These are phyloP conservation scores for Takifugu bimaculatus DNA, from an alignment of 2,113 vertebrate genomes.

Conservation along the genomic window DNA sequence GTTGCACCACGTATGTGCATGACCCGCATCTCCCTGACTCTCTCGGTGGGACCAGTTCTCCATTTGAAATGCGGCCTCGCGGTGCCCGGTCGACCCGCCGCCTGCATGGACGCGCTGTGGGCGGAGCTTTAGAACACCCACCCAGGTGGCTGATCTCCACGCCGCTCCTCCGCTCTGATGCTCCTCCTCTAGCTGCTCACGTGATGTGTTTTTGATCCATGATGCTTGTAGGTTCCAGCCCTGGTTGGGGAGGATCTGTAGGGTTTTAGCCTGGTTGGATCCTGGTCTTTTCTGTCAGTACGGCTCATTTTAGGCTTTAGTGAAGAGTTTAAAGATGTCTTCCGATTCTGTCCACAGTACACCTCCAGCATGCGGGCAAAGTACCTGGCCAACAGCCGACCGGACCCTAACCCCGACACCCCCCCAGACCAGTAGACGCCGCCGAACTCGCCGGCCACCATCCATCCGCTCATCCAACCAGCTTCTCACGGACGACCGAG, in stretches of 20 bases:
- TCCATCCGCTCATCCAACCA: constrained; percentile 3
- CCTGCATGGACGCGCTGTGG: constrained; percentile 44
- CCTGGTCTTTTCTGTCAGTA: not conserved
- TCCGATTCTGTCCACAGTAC: constrained; percentile 79
- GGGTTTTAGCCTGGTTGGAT: constrained; percentile 16
- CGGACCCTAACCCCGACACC: constrained; percentile 83
- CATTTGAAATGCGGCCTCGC: constrained; percentile 41
- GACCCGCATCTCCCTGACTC: no score
- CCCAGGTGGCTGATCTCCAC: not conserved
- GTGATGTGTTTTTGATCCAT: constrained; percentile 19
- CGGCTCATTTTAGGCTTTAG: not conserved
- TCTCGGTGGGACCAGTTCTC: no score
- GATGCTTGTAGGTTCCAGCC: constrained; percentile 31
- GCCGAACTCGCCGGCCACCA: not conserved
- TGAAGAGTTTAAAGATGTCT: constrained; percentile 7
- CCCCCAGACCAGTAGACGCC: constrained; percentile 77
- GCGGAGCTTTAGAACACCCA: not conserved
- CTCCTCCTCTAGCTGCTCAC: constrained; percentile 9
- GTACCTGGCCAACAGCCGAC: constrained; percentile 93
- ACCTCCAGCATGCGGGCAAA: constrained; percentile 99
- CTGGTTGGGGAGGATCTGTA: constrained; percentile 16
- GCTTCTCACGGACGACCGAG: not conserved
- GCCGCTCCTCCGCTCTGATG: not conserved
- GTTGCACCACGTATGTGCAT: no score
- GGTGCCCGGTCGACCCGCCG: constrained; percentile 12